Conservation (phyloP, 2,113 vertebrate genomes). For the Lota lota region DNA sequence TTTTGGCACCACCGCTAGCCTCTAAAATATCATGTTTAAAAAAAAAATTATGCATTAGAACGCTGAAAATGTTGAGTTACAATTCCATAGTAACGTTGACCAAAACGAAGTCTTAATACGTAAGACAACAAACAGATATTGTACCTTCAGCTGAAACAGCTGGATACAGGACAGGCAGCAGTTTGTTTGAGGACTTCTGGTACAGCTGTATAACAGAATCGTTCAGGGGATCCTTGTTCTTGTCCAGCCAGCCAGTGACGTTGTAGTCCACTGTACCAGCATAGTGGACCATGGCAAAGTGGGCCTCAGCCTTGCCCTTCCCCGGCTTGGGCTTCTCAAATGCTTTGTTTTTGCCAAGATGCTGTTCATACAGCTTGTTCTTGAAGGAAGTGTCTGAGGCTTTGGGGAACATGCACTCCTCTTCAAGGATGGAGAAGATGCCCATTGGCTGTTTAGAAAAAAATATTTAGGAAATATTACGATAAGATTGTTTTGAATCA, state of each 20-base stretch:
- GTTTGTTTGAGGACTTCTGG: neutral
- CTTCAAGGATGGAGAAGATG: slow-evolving; percentile 1
- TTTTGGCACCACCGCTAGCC: slow-evolving; percentile 17
- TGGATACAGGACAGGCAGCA: slow-evolving; percentile 7
- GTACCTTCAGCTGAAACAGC: neutral
- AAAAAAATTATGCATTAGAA: neutral
- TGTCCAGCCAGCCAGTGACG: neutral
- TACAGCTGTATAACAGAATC: neutral
- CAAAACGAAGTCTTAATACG: no score
- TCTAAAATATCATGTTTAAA: neutral
- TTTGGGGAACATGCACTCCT: neutral
- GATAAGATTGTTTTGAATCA: neutral
- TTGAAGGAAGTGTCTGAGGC: slow-evolving; percentile 1
- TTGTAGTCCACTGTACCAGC: slow-evolving; percentile 43
- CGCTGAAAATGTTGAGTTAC: neutral
- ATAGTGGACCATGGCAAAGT: slow-evolving; percentile 70
- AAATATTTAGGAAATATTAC: neutral
- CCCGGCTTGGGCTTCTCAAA: neutral
- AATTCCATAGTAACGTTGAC: neutral
- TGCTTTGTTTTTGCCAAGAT: no score
- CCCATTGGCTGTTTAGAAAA: neutral
- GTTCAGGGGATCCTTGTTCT: slow-evolving; percentile 4
- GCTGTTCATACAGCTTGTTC: no score
- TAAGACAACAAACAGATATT: neutral
- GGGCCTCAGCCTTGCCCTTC: slow-evolving; percentile 71